These are phyloP conservation scores for Salarias fasciatus DNA, from an alignment of 2,797 vertebrate species.

Conservation along the genomic window DNA sequence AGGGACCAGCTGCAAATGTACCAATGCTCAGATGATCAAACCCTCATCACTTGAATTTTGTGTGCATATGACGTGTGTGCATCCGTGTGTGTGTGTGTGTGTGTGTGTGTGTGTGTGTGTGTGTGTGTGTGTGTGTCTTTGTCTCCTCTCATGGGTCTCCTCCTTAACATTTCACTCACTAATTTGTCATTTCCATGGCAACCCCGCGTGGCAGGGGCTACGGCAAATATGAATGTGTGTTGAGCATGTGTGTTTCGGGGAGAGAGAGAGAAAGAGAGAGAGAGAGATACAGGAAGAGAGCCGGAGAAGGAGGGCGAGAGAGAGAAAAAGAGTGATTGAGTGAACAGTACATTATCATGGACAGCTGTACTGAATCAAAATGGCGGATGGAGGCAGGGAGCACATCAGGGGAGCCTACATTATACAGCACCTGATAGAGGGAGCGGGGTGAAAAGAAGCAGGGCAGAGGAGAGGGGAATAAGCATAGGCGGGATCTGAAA, in stretches of 20 bases:
- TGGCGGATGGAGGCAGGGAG: conserved; percentile 79
- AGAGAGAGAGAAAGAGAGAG: conserved; percentile 21
- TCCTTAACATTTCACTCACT: conserved; percentile 57
- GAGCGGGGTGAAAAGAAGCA: conserved; percentile 56
- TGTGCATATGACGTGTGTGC: conserved; percentile 6
- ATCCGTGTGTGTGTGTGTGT: conserved; percentile 5
- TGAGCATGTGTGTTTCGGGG: conserved; percentile 51
- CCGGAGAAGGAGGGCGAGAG: conserved; percentile 61
- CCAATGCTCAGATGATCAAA: conserved; percentile 52
- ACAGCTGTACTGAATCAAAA: conserved; percentile 87
- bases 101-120: background rate
- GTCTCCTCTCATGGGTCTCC: conserved; percentile 57
- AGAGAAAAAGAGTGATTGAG: conserved; percentile 78
- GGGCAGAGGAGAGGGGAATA: conserved; percentile 35
- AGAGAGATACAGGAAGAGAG: conserved; percentile 49
- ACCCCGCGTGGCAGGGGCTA: conserved; percentile 57
- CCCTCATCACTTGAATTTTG: conserved; percentile 44
- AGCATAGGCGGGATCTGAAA: conserved; percentile 36
- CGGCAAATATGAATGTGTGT: conserved; percentile 51
- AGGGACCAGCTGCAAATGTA: conserved; percentile 63
- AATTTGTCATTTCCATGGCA: conserved; percentile 74
- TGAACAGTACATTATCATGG: conserved; percentile 83
- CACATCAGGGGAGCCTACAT: conserved; percentile 78
- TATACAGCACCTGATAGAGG: conserved; percentile 78
- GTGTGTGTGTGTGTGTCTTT: conserved; percentile 41